Base-by-base conservation (phyloP, 2,888 invertebrate species). In the Heliconius ismenius region DNA sequence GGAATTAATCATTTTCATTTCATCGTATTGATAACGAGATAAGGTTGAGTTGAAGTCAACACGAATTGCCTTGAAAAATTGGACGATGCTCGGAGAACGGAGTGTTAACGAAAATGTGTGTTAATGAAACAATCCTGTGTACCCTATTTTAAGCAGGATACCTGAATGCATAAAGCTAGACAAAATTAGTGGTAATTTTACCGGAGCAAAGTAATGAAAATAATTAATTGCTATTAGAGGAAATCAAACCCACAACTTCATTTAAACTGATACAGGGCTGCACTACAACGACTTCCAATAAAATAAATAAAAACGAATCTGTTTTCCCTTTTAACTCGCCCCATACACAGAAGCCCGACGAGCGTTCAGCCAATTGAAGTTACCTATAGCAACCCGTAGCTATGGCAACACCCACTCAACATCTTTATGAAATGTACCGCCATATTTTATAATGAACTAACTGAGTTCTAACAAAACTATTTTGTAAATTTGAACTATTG, bases 381-480 rank as follows among this genome's bases (percentile, higher is more conserved):
- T 87, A 85, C 91, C 90, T 87, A 90, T 91, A 86, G 92, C 92
- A 92, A 92, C 92, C 87, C 85, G 81, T 81, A 75, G 79, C 82
- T 78, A 82, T 82, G 81, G 82, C 32, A 78, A 82, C 87, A 84
- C 83, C 86, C 86, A 83, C 87, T 87, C 83, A 83, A 87, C 85
- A 87, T 88, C 89, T 89, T 89, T 89, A 89, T 90, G 88, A 90
- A 86, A 85, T 86, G 83, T 82, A 85, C 85, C 84, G 88, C 86
- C 86, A 86, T 87, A 84, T 83, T 84, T 84, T 84, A 88, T 86
- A 88, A 88, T 87, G 84, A 86, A 84, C 85, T 85, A 86, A 87
- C 85, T 85, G 86, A 86, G 86, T 86, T 84, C 81, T 81, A 83
- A 85, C 81, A 81, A 81, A 65, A 89, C 88, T 88, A 88, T 89